Conservation (phyloP, 2,888 invertebrate genomes). For the Proisotoma minuta region DNA sequence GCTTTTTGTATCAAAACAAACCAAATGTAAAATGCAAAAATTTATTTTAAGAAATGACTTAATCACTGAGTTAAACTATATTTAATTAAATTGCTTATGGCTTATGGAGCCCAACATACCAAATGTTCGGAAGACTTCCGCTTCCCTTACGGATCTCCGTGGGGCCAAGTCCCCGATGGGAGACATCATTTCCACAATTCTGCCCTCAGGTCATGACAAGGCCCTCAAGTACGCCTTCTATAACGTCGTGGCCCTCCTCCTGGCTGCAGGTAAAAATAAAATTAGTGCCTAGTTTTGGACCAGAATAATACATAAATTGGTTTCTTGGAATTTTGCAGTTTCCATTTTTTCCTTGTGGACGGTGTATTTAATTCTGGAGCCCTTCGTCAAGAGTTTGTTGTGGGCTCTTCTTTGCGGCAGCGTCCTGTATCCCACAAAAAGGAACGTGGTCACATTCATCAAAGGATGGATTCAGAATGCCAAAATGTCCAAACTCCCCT, state of each 20-base stretch:
- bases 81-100: no score
- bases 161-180: conserved; percentile 38
- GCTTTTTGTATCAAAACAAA: no score
- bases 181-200: conserved; percentile 38
- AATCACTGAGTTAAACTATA: no score
- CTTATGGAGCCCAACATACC: no score
- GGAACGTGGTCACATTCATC: conserved; percentile 52
- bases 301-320: no score
- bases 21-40: no score
- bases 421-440: conserved; percentile 90
- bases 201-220: conserved; percentile 76
- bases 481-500: conserved; percentile 36
- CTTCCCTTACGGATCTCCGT: conserved; percentile 29
- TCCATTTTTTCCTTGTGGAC: conserved; percentile 68
- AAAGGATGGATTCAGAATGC: conserved; percentile 33
- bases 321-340: no score
- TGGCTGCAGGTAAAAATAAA: no score
- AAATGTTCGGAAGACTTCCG: no score
- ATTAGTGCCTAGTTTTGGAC: no score
- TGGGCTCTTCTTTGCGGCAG: conserved; percentile 98
- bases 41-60: no score
- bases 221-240: conserved; percentile 88
- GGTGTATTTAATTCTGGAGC: conserved; percentile 77
- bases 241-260: conserved; percentile 76
- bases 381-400: conserved; percentile 86